Percentiles rank a stretch among this genome's conserved stretches.
Conservation (phyloP, 2,797 vertebrate genomes). For the Dendrocincla tyrannina region DNA sequence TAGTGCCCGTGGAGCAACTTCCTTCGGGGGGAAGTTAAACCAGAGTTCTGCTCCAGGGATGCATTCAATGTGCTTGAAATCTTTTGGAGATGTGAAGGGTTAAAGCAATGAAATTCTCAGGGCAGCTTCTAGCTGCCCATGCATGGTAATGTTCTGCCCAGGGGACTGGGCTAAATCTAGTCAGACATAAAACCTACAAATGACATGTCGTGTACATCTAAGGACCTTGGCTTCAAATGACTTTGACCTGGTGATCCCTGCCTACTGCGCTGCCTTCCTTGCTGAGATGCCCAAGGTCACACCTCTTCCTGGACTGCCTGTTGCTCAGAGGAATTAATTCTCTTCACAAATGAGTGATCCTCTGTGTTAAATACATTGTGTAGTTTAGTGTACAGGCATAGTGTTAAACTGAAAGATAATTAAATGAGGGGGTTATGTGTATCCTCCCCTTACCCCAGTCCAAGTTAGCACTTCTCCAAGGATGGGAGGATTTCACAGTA, state of each 20-base stretch:
- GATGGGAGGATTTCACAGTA: background rate
- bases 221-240: fast-evolving
- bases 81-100: background rate
- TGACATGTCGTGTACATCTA: fast-evolving
- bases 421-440: background rate
- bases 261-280: background rate
- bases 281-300: fast-evolving
- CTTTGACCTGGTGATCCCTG: background rate
- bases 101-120: background rate
- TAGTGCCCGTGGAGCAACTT: background rate
- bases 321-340: background rate
- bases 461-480: background rate
- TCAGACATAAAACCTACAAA: background rate
- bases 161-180: background rate
- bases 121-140: background rate
- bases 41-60: background rate
- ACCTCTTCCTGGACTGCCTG: background rate
- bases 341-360: background rate
- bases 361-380: background rate
- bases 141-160: background rate
- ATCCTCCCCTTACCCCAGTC: background rate
- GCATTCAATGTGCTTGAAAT: fast-evolving
- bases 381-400: background rate
- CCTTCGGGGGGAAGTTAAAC: background rate
- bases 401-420: background rate